A percentile compares a stretch with the other conserved stretches of the same genome.
Evolutionary conservation across 2,113 vertebrate genomes (phyloP).

Genomic region (Acrocephalus arundinaceus): DNA sequence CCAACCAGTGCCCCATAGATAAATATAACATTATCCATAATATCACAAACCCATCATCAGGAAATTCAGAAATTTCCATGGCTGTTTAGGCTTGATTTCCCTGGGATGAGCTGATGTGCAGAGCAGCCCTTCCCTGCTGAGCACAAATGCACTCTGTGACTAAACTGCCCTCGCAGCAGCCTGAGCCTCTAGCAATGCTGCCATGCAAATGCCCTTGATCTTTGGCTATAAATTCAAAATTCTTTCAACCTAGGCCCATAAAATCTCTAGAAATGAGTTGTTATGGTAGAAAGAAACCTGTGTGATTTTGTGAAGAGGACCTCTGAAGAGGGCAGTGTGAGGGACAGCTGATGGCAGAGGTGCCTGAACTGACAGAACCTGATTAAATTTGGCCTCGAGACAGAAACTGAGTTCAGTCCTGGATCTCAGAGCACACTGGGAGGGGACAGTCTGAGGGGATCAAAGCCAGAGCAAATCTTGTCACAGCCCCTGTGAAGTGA

Average conservation of each 20-base stretch:
- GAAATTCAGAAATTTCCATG: background rate
- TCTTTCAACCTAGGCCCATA: background rate
- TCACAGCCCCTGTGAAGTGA: slow-evolving; percentile 10
- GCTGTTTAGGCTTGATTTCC: background rate
- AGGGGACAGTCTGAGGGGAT: background rate
- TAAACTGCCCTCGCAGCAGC: background rate
- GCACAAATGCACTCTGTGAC: background rate
- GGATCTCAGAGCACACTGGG: background rate
- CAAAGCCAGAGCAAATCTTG: background rate
- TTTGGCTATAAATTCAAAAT: background rate
- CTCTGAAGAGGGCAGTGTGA: background rate
- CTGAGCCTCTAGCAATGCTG: no score
- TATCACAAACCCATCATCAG: no score
- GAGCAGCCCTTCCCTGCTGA: background rate
- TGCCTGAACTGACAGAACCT: background rate
- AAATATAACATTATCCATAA: accelerated
- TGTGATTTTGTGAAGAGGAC: background rate
- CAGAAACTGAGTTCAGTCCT: background rate
- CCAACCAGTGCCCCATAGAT: accelerated
- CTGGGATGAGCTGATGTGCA: accelerated
- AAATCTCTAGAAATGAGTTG: background rate
- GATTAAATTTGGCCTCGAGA: background rate
- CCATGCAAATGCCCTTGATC: background rate
- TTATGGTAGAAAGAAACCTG: background rate
- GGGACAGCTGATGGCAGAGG: background rate